phyloP scores from a whole-genome alignment of 2,113 vertebrate genomes.

The Emydura subglobosa region DNA sequence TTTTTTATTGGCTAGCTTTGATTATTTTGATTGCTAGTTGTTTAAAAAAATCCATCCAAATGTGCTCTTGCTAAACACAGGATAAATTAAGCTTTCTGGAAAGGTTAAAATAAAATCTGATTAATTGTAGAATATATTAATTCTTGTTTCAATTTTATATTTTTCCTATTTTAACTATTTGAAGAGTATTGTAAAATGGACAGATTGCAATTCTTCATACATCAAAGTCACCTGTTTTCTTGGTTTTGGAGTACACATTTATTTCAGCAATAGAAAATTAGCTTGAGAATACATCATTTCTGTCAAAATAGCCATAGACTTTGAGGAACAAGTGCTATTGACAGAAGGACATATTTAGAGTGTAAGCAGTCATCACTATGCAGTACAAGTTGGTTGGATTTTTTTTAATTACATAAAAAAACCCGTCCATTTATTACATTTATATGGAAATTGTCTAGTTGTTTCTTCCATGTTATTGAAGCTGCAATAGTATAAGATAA shows the following conservation, averaged over 20 bases:
- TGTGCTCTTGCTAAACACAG: constrained; percentile 36
- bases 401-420: neutral
- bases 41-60: neutral
- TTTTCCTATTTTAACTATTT: constrained; percentile 4
- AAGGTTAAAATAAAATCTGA: constrained; percentile 54
- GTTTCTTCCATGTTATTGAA: neutral
- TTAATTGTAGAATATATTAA: neutral
- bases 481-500: neutral
- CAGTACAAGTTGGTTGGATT: neutral
- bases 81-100: constrained; percentile 38
- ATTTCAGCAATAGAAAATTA: constrained; percentile 23
- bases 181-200: constrained; percentile 39
- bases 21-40: constrained; percentile 10
- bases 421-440: neutral
- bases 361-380: neutral
- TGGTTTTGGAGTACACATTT: constrained; percentile 38
- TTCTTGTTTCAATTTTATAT: neutral
- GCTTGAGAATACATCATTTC: constrained; percentile 1
- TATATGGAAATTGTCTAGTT: constrained; percentile 1
- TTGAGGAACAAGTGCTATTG: constrained; percentile 39
- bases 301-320: neutral
- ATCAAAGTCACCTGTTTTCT: constrained; percentile 13
- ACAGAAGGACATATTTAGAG: constrained; percentile 19
- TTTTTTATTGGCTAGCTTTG: neutral
- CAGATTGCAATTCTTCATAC: constrained; percentile 44